phyloP scores from a whole-genome alignment of 2,113 vertebrate genomes.

The Sclerurus mexicanus region DNA sequence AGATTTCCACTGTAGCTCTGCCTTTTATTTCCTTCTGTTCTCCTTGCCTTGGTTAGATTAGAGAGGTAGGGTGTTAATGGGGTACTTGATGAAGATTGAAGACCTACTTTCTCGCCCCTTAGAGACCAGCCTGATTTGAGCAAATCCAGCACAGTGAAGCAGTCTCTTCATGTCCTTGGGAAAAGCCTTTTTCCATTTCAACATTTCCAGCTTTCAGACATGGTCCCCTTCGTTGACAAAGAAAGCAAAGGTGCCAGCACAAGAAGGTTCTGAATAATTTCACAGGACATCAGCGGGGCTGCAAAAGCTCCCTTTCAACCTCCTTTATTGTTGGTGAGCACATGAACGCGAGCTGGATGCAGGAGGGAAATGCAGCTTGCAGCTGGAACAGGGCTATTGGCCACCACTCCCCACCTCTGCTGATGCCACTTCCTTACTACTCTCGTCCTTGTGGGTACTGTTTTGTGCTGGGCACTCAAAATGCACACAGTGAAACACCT shows the following conservation, averaged over 20 bases:
- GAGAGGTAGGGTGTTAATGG: conserved; percentile 67
- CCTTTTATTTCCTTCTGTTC: conserved; percentile 24
- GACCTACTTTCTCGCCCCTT: conserved; percentile 46
- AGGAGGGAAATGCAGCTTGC: conserved; percentile 55
- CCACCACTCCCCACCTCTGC: conserved; percentile 28
- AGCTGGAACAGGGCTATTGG: conserved; percentile 54
- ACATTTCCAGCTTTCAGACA: not conserved
- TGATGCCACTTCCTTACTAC: conserved; percentile 70
- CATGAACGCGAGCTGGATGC: conserved; percentile 26
- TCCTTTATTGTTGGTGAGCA: conserved; percentile 48
- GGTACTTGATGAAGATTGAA: conserved; percentile 66
- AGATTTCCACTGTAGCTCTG: conserved; percentile 1
- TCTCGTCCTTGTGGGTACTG: conserved; percentile 80
- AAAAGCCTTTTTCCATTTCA: conserved; percentile 39
- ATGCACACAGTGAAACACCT: conserved; percentile 99
- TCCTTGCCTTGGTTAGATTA: conserved; percentile 25
- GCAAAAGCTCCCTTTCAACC: not conserved
- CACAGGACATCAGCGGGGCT: not conserved
- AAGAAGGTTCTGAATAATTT: not conserved
- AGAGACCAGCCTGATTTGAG: conserved; percentile 49
- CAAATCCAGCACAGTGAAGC: conserved; percentile 39
- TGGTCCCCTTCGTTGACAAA: conserved; percentile 27
- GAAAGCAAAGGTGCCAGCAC: conserved; percentile 9
- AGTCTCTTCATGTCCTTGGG: conserved; percentile 47
- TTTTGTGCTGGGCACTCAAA: conserved; percentile 94